Conservation (phyloP, 1,140 invertebrate species). For the Ridgeia piscesae region DNA sequence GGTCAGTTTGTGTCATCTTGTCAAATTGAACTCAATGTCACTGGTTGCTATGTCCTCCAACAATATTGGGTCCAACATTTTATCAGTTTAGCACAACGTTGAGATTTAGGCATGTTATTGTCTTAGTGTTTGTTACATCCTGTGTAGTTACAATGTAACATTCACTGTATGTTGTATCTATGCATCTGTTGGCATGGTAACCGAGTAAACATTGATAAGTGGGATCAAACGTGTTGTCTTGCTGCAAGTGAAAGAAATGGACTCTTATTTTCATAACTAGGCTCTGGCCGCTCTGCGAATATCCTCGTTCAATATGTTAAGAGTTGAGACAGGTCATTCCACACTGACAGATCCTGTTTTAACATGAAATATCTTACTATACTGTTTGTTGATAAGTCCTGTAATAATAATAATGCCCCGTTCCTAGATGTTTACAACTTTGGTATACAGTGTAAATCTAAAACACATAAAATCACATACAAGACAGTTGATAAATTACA, state of each 20-base stretch:
- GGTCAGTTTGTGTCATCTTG: constrained; percentile 44
- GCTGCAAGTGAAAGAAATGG: not conserved
- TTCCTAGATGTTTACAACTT: too few species aligned
- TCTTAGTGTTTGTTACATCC: not conserved
- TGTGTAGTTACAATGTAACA: not conserved
- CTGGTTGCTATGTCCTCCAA: not conserved
- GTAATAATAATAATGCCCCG: too few species aligned
- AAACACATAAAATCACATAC: too few species aligned
- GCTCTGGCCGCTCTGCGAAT: too few species aligned
- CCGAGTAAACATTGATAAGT: not conserved
- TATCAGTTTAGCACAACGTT: too few species aligned
- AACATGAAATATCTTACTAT: not conserved
- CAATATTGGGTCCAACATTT: too few species aligned
- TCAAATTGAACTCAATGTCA: not conserved
- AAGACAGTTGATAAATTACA: too few species aligned
- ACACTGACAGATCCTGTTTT: not conserved
- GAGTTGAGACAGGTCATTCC: not conserved
- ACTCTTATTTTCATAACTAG: too few species aligned
- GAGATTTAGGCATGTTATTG: too few species aligned
- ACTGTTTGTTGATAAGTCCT: constrained; percentile 29
- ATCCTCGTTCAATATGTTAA: too few species aligned
- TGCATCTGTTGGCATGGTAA: not conserved
- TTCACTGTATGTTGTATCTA: not conserved
- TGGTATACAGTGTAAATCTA: too few species aligned
- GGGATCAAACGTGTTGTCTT: not conserved